phyloP scores from a whole-genome alignment of 2,888 invertebrate species.

The Coenonympha arcania region DNA sequence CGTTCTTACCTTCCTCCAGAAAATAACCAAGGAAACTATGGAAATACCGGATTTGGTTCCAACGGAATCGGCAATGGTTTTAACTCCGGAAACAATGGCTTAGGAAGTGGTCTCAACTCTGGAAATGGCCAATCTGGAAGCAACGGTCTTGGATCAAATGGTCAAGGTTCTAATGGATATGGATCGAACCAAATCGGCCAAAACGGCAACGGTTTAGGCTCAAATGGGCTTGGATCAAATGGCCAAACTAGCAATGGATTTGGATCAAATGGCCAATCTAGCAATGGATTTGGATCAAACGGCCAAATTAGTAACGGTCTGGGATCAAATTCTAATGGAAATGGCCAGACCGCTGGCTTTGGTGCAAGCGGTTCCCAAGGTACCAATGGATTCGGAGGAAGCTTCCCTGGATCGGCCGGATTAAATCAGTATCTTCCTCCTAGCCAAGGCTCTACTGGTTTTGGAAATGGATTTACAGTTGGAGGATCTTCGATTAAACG shows the following conservation, averaged over 20 bases:
- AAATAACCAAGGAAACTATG: constrained; percentile 25
- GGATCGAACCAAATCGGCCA: constrained; percentile 17
- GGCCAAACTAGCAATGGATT: constrained; percentile 3
- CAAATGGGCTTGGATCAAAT: constrained; percentile 29
- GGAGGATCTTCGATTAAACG: constrained; percentile 28
- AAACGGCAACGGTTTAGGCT: constrained; percentile 8
- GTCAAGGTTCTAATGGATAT: constrained; percentile 21
- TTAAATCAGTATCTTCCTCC: constrained; percentile 67
- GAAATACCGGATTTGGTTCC: neutral
- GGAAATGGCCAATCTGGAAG: constrained; percentile 16
- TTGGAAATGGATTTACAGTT: constrained; percentile 20
- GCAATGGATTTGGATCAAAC: constrained; percentile 6
- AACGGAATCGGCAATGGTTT: constrained; percentile 10
- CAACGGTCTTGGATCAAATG: constrained; percentile 20
- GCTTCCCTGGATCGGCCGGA: too few relatives aligned
- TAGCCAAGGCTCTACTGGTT: constrained; percentile 43
- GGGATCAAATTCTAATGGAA: constrained; percentile 24
- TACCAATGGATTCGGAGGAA: constrained; percentile 25
- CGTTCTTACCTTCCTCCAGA: constrained; percentile 60
- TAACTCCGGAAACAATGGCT: constrained; percentile 7
- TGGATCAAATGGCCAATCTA: neutral
- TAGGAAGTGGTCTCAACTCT: constrained; percentile 12
- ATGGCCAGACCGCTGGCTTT: constrained; percentile 24
- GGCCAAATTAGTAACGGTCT: constrained; percentile 20
- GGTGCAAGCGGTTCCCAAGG: constrained; percentile 21